These are phyloP conservation scores for Streptopelia turtur DNA, from an alignment of 2,797 vertebrate genomes.

Conservation along the genomic window DNA sequence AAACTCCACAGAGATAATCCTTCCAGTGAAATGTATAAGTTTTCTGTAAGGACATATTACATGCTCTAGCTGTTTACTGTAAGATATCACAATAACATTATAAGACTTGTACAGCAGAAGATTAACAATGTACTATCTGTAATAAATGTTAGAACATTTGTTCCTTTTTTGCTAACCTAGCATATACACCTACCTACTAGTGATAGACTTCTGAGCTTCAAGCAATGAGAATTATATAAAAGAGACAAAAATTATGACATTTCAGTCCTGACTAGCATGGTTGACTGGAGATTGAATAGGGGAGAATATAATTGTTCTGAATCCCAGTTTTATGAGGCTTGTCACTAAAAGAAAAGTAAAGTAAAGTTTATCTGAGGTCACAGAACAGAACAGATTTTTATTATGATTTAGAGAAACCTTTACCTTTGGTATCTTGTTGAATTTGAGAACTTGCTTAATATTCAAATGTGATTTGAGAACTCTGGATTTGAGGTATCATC, in stretches of 20 bases:
- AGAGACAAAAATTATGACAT: neutral
- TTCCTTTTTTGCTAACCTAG: neutral
- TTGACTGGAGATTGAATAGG: slow-evolving; percentile 9
- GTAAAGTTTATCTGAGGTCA: slow-evolving; percentile 47
- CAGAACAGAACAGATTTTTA: slow-evolving; percentile 42
- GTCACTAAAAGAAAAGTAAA: slow-evolving; percentile 1
- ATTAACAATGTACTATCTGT: neutral
- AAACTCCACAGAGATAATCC: neutral
- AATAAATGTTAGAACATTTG: neutral
- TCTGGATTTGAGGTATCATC: slow-evolving; percentile 23
- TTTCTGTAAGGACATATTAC: neutral
- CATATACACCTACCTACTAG: neutral
- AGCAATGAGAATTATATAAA: slow-evolving; percentile 17
- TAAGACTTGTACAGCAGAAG: neutral
- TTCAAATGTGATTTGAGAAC: slow-evolving; percentile 43
- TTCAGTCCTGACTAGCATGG: neutral
- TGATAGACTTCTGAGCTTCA: slow-evolving; percentile 20
- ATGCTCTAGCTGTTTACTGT: neutral
- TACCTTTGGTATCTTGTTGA: slow-evolving; percentile 32
- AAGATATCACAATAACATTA: neutral
- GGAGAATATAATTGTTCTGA: slow-evolving; percentile 14
- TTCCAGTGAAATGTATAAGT: neutral
- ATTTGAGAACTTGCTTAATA: slow-evolving; percentile 10
- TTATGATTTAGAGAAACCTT: slow-evolving; percentile 55
- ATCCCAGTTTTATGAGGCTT: neutral